Evolutionary conservation across 2,797 vertebrate genomes (phyloP), one percentile per base, ranked within the genome.

Genomic region (Glossophaga mutica): DNA sequence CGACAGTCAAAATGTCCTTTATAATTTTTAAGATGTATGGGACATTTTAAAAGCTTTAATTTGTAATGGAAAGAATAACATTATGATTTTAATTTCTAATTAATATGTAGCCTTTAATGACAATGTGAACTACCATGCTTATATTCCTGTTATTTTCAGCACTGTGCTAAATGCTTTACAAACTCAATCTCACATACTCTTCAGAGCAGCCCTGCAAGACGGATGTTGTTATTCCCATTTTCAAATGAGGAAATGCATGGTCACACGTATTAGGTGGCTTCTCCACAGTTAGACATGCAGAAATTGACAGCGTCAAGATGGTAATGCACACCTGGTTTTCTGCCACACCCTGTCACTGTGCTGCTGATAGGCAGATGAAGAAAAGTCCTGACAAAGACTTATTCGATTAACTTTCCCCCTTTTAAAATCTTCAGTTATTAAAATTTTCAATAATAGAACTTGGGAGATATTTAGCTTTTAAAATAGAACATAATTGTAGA

Each of bases 1-100:
- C 97, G 91, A 83, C 14, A 59, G 89, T 93, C 48, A 96, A 88
- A 94, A 94, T 79, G 44, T 67, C 29, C 8, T 81, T 79, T 90
- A 85, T 85, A 42, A 52, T 81, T 77, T 90, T 87, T 68, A 82
- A 79, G n/a, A 76, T 57, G 4, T 88, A 52, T 18, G 42, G 18
- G 32, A 22, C 26, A 39, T 87, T 94, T 88, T 32, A 29, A 94
- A 96, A 67, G 18, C 34, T 78, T 83, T 6, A 78, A 42, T 94
- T 93, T 92, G 7, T 79, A 95, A 55, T 46, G 14, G n/a, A 90
- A 96, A 89, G 32, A 94, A 44, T 39, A 71, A 67, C 15, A 52
- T 50, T 55, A 26, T 37, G 48, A 4, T 39, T 65, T 50, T 81
- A 71, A 32, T 96, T 94, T 90, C 79, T 91, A 71, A 22, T 77